Evolutionary conservation across 2,797 vertebrate species (phyloP).

Genomic region (Periparus ater): DNA sequence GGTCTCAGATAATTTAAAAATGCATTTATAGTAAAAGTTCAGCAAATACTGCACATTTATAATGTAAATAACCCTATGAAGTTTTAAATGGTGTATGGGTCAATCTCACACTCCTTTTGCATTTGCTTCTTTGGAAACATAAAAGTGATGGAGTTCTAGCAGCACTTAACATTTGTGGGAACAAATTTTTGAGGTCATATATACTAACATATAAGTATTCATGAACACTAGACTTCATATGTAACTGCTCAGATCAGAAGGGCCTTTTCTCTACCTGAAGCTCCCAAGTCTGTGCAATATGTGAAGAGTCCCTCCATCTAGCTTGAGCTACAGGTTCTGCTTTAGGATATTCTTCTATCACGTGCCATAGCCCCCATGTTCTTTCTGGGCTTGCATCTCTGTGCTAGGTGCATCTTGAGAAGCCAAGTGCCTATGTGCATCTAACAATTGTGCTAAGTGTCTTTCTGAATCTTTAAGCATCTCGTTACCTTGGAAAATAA

Average conservation of each 20-base stretch:
- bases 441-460: neutral
- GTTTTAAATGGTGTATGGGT: constrained; percentile 27
- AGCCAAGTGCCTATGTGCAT: neutral
- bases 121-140: constrained; percentile 25
- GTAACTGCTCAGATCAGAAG: neutral
- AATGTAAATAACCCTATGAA: constrained; percentile 31
- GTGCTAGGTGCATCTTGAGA: neutral
- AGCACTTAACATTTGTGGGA: constrained; percentile 36
- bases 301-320: neutral
- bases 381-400: neutral
- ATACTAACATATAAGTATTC: neutral
- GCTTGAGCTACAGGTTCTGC: neutral
- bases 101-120: constrained; percentile 45
- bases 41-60: constrained; percentile 27
- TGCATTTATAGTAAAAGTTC: constrained; percentile 5
- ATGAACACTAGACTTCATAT: neutral
- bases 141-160: constrained; percentile 7
- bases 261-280: neutral
- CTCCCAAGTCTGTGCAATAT: neutral
- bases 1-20: constrained; percentile 31
- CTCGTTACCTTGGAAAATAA: neutral
- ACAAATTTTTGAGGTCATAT: constrained; percentile 40
- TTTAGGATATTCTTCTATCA: neutral
- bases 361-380: neutral
- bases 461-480: neutral